These are phyloP conservation scores for Nasonia vitripennis DNA, from an alignment of 1,140 invertebrate species.

Conservation along the genomic window DNA sequence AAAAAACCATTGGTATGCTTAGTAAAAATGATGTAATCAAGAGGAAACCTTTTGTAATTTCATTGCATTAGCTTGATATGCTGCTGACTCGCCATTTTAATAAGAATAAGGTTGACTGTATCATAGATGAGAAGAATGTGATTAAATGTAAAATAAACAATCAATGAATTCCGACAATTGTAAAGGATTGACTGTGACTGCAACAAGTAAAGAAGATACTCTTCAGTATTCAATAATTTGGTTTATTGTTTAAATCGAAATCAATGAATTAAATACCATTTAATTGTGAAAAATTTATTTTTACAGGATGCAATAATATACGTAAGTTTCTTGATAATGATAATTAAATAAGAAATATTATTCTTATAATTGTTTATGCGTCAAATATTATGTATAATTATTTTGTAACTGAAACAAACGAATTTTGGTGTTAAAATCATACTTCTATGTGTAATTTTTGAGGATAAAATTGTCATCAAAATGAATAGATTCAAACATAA, in stretches of 20 bases:
- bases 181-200: neutral
- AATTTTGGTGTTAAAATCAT: neutral
- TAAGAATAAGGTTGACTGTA: constrained; percentile 17
- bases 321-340: neutral
- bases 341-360: constrained; percentile 10
- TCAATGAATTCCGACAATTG: constrained; percentile 19
- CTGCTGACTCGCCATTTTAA: neutral
- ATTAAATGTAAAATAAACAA: constrained; percentile 37
- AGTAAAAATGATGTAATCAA: neutral
- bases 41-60: constrained; percentile 21
- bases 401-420: constrained; percentile 20
- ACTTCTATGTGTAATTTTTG: neutral
- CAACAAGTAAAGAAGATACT: neutral
- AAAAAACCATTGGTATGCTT: neutral
- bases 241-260: constrained; percentile 26
- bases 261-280: neutral
- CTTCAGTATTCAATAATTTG: constrained; percentile 17
- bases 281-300: neutral
- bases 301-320: neutral
- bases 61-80: neutral
- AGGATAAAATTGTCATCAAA: neutral
- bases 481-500: neutral
- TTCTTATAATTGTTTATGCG: constrained; percentile 12
- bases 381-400: neutral
- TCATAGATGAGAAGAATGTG: constrained; percentile 29